A percentile compares a stretch with the other conserved stretches of the same genome.
These are phyloP conservation scores for Rhynchomys soricoides DNA, from an alignment of 2,113 vertebrate species.

Conservation along the genomic window DNA sequence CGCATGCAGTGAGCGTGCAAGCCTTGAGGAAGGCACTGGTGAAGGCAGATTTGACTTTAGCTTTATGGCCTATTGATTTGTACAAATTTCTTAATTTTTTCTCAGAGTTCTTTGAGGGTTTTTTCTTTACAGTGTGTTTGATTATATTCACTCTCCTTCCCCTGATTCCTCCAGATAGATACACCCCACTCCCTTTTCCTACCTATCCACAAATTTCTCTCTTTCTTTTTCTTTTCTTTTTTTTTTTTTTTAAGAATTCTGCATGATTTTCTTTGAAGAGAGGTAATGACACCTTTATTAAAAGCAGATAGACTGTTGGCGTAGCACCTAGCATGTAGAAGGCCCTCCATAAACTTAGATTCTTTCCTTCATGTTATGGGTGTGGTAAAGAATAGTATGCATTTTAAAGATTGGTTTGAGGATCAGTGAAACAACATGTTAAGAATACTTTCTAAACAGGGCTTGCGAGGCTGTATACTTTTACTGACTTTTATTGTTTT, in stretches of 20 bases:
- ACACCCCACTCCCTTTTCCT: neutral
- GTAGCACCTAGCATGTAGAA: neutral
- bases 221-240: neutral
- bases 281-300: neutral
- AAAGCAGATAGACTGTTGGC: neutral
- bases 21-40: neutral
- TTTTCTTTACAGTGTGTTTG: neutral
- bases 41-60: neutral
- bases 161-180: neutral
- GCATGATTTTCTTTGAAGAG: neutral
- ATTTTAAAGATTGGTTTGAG: neutral
- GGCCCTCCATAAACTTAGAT: neutral
- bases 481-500: neutral
- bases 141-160: neutral
- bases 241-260: neutral
- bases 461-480: neutral
- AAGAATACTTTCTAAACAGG: conserved; percentile 20
- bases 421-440: neutral
- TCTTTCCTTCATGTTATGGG: neutral
- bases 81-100: neutral
- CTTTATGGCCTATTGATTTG: neutral
- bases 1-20: neutral
- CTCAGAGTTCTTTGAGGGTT: neutral
- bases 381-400: neutral
- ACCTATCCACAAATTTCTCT: neutral